A percentile compares a stretch with the other conserved stretches of the same genome.
Conservation (phyloP, 2,113 vertebrate genomes). For the Phyllopteryx taeniolatus region DNA sequence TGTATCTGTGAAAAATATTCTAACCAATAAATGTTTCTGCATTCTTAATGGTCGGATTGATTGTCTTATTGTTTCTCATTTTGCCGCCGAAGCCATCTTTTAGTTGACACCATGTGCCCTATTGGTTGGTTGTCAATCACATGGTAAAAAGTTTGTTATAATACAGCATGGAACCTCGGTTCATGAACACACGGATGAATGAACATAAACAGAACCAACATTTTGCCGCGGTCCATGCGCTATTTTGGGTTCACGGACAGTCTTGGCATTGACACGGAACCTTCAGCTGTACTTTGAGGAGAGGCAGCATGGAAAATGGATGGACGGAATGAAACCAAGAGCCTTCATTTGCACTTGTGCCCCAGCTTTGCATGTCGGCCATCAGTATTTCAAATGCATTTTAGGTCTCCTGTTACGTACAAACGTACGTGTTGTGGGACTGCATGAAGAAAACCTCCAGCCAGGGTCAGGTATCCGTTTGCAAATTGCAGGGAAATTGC, state of each 20-base stretch:
- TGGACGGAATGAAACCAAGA: neutral
- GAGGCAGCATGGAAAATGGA: neutral
- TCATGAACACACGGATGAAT: too few species aligned
- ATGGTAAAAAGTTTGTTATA: too few species aligned
- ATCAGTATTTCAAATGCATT: neutral
- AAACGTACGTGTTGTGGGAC: neutral
- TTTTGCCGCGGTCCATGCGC: too few species aligned
- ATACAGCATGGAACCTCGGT: too few species aligned
- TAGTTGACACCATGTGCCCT: neutral
- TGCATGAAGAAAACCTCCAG: neutral
- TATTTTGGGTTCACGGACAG: too few species aligned
- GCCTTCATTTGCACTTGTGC: neutral
- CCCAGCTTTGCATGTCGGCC: neutral
- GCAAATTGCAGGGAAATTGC: neutral
- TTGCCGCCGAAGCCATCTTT: neutral
- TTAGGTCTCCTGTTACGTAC: neutral
- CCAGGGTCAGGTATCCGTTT: neutral
- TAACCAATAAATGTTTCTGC: constrained; percentile 95
- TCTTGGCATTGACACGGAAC: too few species aligned
- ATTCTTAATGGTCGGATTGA: constrained; percentile 25
- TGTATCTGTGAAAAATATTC: constrained; percentile 83
- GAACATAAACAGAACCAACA: too few species aligned
- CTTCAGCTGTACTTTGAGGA: too few species aligned
- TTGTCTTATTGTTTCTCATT: neutral
- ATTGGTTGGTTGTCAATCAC: too few species aligned